Base-by-base conservation (phyloP, 2,113 vertebrate genomes). In the Ploceus nigricollis region DNA sequence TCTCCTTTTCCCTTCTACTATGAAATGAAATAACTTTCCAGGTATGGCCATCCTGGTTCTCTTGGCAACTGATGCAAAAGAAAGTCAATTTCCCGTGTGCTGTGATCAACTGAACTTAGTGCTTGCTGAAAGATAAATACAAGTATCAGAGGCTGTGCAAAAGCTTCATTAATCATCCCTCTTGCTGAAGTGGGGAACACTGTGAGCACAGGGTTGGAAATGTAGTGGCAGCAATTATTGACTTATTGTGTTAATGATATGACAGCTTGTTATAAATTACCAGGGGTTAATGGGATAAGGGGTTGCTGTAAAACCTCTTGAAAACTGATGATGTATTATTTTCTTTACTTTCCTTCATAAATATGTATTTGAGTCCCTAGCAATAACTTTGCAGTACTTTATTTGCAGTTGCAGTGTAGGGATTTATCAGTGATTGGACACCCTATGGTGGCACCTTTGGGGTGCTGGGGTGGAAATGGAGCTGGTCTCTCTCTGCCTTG, bases 201-300 rank as follows among this genome's bases (percentile, higher is more conserved):
- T 71, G 72, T 37, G 61, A 92, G 37, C 58, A 68, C 23, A 63
- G 91, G 69, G 47, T 42, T 42, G 82, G 73, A 94, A 94, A 92
- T 57, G 56, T 81, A 95, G 72, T 85, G 91, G 92, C 73, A 96
- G 89, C 73, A 95, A 82, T 87, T 97, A 97, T 75, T 97, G 95
- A 96, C 93, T 97, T 93, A 64, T 15, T 90, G 71, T 92, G 63
- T 94, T 97, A 96, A 96, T 96, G 78, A 87, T 93, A 95, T 89
- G 83, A 89, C 83, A 94, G 48, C 78, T 94, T 94, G 72, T 91
- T 97, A 96, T 79, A 88, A 60, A 95, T 97, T 95, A 96, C 91
- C 25, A 73, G 88, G 91, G 92, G 93, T 95, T 97, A 97, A 96
- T 96, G 93, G 79, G 66, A 87, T 96, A 96, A 97, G 87, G 90